Percentiles rank a stretch among this genome's conserved stretches.
Evolutionary conservation across 2,797 vertebrate genomes (phyloP).

Genomic region (Cuniculus paca): DNA sequence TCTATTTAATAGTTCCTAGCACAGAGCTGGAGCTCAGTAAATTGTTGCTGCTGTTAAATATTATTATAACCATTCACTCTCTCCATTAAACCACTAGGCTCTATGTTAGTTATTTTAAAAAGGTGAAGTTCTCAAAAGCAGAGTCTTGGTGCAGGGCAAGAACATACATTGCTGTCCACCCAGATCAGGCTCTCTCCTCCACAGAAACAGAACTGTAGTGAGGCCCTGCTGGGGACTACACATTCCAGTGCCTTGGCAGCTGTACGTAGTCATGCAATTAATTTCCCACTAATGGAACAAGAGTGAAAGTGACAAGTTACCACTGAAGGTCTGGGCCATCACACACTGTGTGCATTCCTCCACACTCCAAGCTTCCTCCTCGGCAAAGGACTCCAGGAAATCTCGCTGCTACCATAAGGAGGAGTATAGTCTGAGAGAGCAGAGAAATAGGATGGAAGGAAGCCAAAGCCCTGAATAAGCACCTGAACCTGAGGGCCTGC

Average conservation of each 20-base stretch:
- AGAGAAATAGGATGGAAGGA: neutral
- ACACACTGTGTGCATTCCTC: neutral
- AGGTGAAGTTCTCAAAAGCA: slow-evolving; percentile 9
- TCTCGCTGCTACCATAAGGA: neutral
- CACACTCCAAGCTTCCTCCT: neutral
- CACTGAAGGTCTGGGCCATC: neutral
- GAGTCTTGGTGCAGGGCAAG: neutral
- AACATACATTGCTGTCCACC: neutral
- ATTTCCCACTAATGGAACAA: neutral
- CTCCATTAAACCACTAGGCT: neutral
- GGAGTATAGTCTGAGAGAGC: neutral
- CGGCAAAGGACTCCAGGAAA: neutral
- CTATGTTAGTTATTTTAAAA: neutral
- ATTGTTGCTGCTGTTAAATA: neutral
- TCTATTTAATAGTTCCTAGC: neutral
- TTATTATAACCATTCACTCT: slow-evolving; percentile 8
- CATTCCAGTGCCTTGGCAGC: neutral
- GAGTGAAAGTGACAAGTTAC: neutral
- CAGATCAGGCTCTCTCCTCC: neutral
- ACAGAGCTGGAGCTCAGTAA: neutral
- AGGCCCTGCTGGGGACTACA: neutral
- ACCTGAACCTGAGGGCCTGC: neutral
- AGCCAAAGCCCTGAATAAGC: neutral
- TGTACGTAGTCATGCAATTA: neutral
- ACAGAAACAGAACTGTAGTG: neutral